Evolutionary conservation across 1,140 invertebrate species (phyloP).

Genomic region (Acyrthosiphon pisum): DNA sequence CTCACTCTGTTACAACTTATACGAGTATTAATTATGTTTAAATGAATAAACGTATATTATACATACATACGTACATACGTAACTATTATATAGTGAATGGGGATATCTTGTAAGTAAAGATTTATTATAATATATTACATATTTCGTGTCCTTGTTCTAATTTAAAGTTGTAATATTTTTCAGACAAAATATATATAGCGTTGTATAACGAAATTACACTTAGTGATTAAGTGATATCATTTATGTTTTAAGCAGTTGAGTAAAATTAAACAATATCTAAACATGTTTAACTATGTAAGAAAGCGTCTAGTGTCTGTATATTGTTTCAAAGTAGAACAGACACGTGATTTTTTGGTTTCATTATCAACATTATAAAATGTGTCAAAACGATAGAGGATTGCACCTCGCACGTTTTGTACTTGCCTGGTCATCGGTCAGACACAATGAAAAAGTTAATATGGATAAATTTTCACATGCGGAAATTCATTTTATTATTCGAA

Average conservation of each 20-base stretch:
- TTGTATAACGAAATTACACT: not conserved
- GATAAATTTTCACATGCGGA: constrained; percentile 17
- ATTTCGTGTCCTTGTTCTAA: not conserved
- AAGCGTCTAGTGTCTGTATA: not conserved
- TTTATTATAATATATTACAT: not conserved
- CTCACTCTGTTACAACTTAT: too few relatives aligned
- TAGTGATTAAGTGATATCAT: not conserved
- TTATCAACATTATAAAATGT: not conserved
- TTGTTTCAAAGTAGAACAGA: not conserved
- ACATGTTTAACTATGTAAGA: not conserved
- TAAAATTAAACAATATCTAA: not conserved
- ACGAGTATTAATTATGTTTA: too few relatives aligned
- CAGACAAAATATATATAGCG: not conserved
- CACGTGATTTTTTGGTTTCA: not conserved
- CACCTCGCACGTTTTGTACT: not conserved
- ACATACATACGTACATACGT: too few relatives aligned
- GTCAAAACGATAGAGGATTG: not conserved
- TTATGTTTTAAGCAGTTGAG: not conserved
- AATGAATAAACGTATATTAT: too few relatives aligned
- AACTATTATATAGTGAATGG: not conserved
- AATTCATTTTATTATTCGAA: constrained; percentile 19
- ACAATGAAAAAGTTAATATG: not conserved
- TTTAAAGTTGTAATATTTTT: not conserved
- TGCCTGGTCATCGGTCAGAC: not conserved
- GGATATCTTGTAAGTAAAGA: not conserved